A percentile compares a stretch with the other conserved stretches of the same genome.
phyloP scores from a whole-genome alignment of 2,797 vertebrate genomes.

The Ibycter americanus region DNA sequence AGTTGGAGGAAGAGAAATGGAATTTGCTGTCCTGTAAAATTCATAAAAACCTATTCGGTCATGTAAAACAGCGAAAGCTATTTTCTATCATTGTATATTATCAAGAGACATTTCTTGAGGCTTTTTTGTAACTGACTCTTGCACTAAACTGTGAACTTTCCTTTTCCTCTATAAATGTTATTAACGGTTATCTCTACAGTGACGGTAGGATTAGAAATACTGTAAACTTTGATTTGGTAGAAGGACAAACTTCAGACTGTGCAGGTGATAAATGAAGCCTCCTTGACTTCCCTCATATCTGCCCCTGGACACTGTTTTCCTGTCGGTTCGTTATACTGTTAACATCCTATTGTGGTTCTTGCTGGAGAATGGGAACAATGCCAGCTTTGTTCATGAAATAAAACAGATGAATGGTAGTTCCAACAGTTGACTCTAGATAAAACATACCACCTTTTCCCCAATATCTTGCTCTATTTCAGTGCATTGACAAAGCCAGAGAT shows the following conservation, averaged over 20 bases:
- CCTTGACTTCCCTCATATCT: neutral
- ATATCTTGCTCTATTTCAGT: slow-evolving; percentile 76
- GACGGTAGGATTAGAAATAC: neutral
- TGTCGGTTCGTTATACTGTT: neutral
- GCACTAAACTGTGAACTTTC: neutral
- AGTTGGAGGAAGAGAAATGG: slow-evolving; percentile 18
- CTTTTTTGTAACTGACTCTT: neutral
- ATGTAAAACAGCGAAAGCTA: neutral
- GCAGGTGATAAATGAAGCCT: neutral
- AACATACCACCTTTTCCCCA: neutral
- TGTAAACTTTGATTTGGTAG: neutral
- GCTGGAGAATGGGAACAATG: neutral
- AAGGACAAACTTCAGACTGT: neutral
- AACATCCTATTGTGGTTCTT: neutral
- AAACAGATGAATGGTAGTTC: neutral
- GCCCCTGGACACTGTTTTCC: neutral
- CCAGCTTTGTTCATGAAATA: neutral
- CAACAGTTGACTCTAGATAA: neutral
- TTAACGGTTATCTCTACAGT: neutral
- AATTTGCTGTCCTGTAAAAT: slow-evolving; percentile 42
- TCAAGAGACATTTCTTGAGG: neutral
- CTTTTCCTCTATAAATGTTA: neutral
- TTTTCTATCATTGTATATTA: neutral
- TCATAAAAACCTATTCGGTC: neutral
- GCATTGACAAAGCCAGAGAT: slow-evolving; percentile 98